These are phyloP conservation scores for Brenthis daphne DNA, from an alignment of 2,888 invertebrate genomes.

Conservation along the genomic window DNA sequence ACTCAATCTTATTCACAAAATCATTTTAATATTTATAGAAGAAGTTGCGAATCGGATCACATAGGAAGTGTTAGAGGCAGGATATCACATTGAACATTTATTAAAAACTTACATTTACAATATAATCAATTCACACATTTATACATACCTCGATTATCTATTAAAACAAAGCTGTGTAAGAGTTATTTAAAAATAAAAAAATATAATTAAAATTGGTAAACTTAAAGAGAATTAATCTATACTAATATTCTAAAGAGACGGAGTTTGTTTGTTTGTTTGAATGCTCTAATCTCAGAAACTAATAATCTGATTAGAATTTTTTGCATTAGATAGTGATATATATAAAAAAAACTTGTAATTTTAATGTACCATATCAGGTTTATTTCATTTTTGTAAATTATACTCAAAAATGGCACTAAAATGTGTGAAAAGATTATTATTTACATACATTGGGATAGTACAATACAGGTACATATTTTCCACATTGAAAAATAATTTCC, in stretches of 20 bases:
- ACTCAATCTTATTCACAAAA: constrained; percentile 56
- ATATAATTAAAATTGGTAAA: neutral
- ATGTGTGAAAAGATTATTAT: constrained; percentile 33
- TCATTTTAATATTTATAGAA: constrained; percentile 66
- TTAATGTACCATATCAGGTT: too few relatives aligned
- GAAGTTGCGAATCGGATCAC: constrained; percentile 68
- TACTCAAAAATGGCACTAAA: constrained; percentile 11
- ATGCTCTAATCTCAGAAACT: too few relatives aligned
- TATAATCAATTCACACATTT: constrained; percentile 36
- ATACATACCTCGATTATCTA: constrained; percentile 8
- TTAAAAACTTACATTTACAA: constrained; percentile 51
- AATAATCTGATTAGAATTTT: too few relatives aligned
- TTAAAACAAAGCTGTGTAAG: constrained; percentile 30
- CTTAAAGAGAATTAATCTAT: too few relatives aligned
- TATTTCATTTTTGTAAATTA: too few relatives aligned
- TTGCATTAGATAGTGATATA: too few relatives aligned
- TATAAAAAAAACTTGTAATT: too few relatives aligned
- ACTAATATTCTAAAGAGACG: too few relatives aligned
- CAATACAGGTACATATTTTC: constrained; percentile 26
- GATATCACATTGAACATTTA: constrained; percentile 81
- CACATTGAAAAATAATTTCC: constrained; percentile 29
- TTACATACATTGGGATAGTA: constrained; percentile 16
- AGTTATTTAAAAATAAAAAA: constrained; percentile 15
- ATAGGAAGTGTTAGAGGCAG: constrained; percentile 77
- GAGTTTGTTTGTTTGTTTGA: too few relatives aligned